Percentiles rank a stretch among this genome's conserved stretches.
Conservation (phyloP, 2,113 vertebrate genomes). For the Okapia johnstoni region DNA sequence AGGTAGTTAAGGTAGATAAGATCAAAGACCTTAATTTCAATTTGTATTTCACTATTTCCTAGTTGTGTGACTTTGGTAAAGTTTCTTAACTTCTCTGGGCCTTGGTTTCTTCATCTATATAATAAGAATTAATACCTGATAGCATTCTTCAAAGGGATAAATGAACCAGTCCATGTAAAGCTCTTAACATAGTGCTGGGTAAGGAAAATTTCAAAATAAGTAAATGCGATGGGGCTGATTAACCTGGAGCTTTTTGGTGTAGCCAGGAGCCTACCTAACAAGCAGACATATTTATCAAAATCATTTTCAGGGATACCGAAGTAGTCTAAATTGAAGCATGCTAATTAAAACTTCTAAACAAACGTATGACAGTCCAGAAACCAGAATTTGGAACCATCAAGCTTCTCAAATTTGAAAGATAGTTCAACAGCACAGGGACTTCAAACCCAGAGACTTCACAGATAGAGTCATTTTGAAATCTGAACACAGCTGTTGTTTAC, state of each 20-base stretch:
- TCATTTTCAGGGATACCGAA: not conserved
- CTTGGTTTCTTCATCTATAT: not conserved
- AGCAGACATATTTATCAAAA: not conserved
- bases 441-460: not conserved
- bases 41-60: not conserved
- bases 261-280: not conserved
- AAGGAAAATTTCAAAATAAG: not conserved
- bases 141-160: not conserved
- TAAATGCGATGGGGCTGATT: not conserved
- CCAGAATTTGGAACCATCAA: accelerated
- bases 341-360: conserved; percentile 1
- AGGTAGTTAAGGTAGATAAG: not conserved
- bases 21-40: not conserved
- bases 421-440: not conserved
- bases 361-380: not conserved
- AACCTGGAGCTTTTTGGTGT: not conserved
- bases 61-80: not conserved
- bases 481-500: accelerated
- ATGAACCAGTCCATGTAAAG: not conserved
- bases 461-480: not conserved
- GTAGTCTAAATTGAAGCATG: not conserved
- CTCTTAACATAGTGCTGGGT: not conserved
- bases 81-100: not conserved
- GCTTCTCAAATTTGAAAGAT: not conserved
- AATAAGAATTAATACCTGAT: not conserved